Evolutionary conservation across 1,140 invertebrate genomes (phyloP).

Genomic region (Dreissena polymorpha): DNA sequence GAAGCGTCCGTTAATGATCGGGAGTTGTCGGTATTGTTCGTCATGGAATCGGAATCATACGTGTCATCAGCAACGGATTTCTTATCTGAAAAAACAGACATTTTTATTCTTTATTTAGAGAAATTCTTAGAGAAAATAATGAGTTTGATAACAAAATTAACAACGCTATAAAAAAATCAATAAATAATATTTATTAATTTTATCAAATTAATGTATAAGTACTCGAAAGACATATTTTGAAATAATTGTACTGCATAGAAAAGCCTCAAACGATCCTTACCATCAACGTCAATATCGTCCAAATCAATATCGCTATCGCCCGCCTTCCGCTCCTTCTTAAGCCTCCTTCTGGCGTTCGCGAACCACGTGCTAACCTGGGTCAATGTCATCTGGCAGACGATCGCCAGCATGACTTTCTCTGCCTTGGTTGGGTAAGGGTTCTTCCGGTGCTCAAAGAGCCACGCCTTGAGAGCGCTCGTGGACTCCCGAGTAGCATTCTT

Average conservation of each 20-base stretch:
- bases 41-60: conserved; percentile 22
- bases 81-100: too few species aligned
- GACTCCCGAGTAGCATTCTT: conserved; percentile 98
- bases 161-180: too few species aligned
- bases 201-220: too few species aligned
- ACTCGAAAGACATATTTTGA: too few species aligned
- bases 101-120: too few species aligned
- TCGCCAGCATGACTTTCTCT: conserved; percentile 99
- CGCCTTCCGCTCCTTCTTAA: conserved; percentile 99
- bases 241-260: too few species aligned
- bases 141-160: too few species aligned
- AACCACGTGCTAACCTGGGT: conserved; percentile 86
- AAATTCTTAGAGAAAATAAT: too few species aligned
- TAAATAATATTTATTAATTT: too few species aligned
- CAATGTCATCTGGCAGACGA: conserved; percentile 99
- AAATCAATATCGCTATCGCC: conserved; percentile 66
- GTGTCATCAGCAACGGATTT: too few species aligned
- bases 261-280: conserved; percentile 8
- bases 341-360: conserved; percentile 77
- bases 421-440: conserved; percentile 99
- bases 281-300: conserved; percentile 63
- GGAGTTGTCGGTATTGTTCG: conserved; percentile 13
- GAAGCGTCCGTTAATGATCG: conserved; percentile 39
- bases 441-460: conserved; percentile 99
- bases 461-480: conserved; percentile 96